These are phyloP conservation scores for Microtus richardsoni DNA, from an alignment of 2,113 vertebrate genomes.

Conservation along the genomic window DNA sequence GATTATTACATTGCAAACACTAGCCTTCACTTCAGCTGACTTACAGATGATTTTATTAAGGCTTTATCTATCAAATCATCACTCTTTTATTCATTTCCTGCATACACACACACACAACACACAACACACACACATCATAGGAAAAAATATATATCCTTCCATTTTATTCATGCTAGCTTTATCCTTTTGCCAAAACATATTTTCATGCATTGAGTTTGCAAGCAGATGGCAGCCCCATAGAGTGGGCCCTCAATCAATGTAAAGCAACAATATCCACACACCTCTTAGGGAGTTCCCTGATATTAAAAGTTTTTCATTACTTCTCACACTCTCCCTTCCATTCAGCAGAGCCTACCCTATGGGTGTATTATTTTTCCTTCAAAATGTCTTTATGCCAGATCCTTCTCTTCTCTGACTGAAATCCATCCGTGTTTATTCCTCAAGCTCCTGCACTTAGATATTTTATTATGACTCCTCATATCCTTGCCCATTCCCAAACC, in stretches of 20 bases:
- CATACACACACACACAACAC: not conserved
- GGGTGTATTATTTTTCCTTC: constrained; percentile 71
- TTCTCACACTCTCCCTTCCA: constrained; percentile 60
- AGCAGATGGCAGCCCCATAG: not conserved
- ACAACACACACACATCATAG: not conserved
- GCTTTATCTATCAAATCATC: constrained; percentile 5
- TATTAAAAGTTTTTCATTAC: constrained; percentile 84
- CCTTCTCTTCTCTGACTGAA: constrained; percentile 75
- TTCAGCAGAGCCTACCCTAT: constrained; percentile 72
- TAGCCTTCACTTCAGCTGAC: not conserved
- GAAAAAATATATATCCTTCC: not conserved
- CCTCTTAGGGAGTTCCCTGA: constrained; percentile 70
- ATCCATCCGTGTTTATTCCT: constrained; percentile 81
- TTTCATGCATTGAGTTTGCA: constrained; percentile 69
- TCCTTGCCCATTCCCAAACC: constrained; percentile 76
- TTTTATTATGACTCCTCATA: constrained; percentile 82
- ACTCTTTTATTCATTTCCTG: not conserved
- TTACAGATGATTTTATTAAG: constrained; percentile 47
- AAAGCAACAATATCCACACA: constrained; percentile 67
- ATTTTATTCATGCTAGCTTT: not conserved
- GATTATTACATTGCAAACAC: not conserved
- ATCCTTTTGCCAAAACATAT: not conserved
- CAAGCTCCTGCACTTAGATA: constrained; percentile 75
- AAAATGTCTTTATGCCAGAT: constrained; percentile 74
- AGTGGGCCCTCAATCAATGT: constrained; percentile 55